Evolutionary conservation across 2,113 vertebrate species (phyloP).

Genomic region (Chaetura pelagica): DNA sequence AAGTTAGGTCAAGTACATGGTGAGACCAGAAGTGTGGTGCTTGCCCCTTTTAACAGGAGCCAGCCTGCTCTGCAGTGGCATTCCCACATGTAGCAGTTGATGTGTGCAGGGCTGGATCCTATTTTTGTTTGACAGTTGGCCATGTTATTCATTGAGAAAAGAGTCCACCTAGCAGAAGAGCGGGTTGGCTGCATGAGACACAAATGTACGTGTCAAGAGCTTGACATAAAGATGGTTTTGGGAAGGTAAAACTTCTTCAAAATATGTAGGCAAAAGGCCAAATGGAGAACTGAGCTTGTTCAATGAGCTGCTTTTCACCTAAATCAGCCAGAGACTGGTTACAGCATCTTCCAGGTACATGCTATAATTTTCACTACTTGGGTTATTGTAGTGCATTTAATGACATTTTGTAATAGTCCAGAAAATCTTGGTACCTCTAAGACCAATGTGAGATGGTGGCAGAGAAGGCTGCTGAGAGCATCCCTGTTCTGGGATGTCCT

Average conservation of each 20-base stretch:
- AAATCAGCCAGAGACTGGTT: neutral
- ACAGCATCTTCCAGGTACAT: neutral
- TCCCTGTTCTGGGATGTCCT: neutral
- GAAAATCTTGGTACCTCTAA: neutral
- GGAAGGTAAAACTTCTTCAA: neutral
- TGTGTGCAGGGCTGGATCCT: neutral
- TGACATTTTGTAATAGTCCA: neutral
- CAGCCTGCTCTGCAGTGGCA: rapidly evolving
- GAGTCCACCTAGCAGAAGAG: neutral
- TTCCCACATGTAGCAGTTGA: neutral
- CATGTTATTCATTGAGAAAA: neutral
- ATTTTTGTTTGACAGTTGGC: neutral
- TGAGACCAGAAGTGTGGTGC: neutral
- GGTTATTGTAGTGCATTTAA: neutral
- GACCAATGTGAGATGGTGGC: neutral
- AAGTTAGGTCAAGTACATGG: neutral
- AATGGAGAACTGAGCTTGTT: neutral
- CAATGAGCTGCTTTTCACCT: neutral
- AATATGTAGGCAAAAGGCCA: neutral
- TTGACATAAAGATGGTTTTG: neutral
- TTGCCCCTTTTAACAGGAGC: neutral
- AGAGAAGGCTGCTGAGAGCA: neutral
- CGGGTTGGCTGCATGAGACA: neutral
- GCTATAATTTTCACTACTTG: neutral
- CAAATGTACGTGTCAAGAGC: neutral